Evolutionary conservation across 2,888 invertebrate genomes (phyloP).

Genomic region (Lycocerus yunnanus): DNA sequence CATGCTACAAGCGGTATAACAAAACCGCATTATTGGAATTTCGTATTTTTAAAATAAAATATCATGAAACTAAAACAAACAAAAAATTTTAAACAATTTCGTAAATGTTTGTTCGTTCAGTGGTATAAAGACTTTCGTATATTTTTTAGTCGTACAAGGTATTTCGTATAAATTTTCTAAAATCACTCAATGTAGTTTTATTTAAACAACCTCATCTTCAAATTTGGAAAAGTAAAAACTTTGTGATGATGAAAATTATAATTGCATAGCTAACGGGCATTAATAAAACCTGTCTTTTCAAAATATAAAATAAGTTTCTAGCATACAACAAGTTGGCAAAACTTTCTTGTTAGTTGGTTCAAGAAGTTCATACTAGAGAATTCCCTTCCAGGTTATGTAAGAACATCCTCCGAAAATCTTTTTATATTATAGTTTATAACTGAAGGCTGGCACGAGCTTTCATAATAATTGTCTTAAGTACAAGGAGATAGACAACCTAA

Average conservation of each 20-base stretch:
- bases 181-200: not conserved
- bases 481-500: not conserved
- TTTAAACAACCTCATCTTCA: not conserved
- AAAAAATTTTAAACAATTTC: too few relatives aligned
- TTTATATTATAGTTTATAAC: not conserved
- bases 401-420: not conserved
- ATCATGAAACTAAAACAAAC: too few relatives aligned
- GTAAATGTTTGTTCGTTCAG: too few relatives aligned
- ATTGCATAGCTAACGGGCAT: not conserved
- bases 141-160: too few relatives aligned
- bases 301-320: slow-evolving; percentile 15
- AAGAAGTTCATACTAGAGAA: not conserved
- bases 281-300: slow-evolving; percentile 6
- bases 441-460: not conserved
- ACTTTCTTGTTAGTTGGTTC: slow-evolving; percentile 12
- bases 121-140: too few relatives aligned
- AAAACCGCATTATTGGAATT: too few relatives aligned
- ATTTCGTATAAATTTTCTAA: too few relatives aligned
- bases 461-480: not conserved
- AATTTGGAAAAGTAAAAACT: not conserved
- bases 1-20: too few relatives aligned
- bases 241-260: not conserved
- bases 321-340: slow-evolving; percentile 8
- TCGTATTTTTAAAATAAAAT: too few relatives aligned
- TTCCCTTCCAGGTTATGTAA: not conserved